Evolutionary conservation across 2,888 invertebrate species (phyloP).

Genomic region (Steromphala cineraria): DNA sequence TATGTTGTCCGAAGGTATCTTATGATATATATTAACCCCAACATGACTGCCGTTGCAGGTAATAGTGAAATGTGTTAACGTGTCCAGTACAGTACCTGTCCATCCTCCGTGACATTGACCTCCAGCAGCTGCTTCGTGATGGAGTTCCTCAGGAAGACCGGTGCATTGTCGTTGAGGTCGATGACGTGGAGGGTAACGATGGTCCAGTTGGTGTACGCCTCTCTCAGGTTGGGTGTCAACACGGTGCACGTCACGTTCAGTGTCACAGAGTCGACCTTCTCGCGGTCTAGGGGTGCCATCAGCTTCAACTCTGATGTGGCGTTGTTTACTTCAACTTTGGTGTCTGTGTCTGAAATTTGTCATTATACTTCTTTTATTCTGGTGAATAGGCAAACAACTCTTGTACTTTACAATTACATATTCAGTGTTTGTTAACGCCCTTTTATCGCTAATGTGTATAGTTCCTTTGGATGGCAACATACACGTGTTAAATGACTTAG

Average conservation of each 20-base stretch:
- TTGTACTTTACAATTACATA: too few species aligned
- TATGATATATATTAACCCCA: too few species aligned
- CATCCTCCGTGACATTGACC: slow-evolving; percentile 22
- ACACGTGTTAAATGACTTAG: too few species aligned
- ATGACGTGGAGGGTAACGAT: slow-evolving; percentile 26
- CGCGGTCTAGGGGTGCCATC: slow-evolving; percentile 33
- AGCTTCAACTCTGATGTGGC: slow-evolving; percentile 32
- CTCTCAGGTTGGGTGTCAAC: slow-evolving; percentile 11
- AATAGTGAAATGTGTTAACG: background rate
- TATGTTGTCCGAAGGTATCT: too few species aligned
- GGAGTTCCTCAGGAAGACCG: slow-evolving; percentile 23
- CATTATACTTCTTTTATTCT: too few species aligned
- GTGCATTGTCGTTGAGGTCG: slow-evolving; percentile 39
- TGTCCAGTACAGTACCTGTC: background rate
- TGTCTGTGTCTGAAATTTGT: background rate
- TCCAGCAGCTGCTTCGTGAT: background rate
- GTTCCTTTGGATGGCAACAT: too few species aligned
- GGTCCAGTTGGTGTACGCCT: slow-evolving; percentile 1
- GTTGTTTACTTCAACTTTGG: background rate
- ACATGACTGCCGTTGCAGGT: too few species aligned
- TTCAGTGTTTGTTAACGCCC: too few species aligned
- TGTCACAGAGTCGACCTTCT: slow-evolving; percentile 7
- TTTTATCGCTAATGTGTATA: too few species aligned
- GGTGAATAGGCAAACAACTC: too few species aligned
- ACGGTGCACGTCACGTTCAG: slow-evolving; percentile 37